Percentiles rank a stretch among this genome's conserved stretches.
These are phyloP conservation scores for Hylia prasina DNA, from an alignment of 2,113 vertebrate species.

Conservation along the genomic window DNA sequence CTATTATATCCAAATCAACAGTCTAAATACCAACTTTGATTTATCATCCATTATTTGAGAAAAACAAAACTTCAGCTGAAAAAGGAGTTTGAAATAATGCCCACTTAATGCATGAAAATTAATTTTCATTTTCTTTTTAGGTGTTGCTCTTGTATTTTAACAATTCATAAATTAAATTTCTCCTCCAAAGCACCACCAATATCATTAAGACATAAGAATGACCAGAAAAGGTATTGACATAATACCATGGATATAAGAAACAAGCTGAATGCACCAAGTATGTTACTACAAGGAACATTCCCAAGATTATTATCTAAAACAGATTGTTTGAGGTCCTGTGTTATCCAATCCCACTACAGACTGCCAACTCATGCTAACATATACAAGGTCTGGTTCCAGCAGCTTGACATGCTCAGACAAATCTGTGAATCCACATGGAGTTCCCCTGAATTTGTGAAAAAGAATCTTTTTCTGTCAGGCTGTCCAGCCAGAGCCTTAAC, in stretches of 20 bases:
- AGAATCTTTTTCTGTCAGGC: neutral
- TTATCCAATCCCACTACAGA: constrained; percentile 6
- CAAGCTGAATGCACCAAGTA: neutral
- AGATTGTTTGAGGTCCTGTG: neutral
- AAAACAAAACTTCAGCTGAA: neutral
- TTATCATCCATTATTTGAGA: neutral
- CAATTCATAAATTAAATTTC: neutral
- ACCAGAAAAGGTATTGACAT: neutral
- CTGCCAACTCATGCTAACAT: constrained; percentile 15
- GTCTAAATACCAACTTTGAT: neutral
- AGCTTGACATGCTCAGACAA: constrained; percentile 12
- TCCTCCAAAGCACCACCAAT: neutral
- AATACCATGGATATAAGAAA: neutral
- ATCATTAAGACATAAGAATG: neutral
- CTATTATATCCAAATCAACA: neutral
- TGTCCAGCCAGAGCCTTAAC: neutral
- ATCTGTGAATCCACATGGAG: neutral
- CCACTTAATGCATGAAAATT: neutral
- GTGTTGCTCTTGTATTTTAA: neutral
- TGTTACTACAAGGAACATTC: constrained; percentile 15
- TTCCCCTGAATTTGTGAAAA: constrained; percentile 3
- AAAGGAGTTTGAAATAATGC: neutral
- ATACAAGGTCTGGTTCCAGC: constrained; percentile 11
- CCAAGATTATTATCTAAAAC: constrained; percentile 28
- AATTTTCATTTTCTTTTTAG: neutral